A percentile compares a stretch with the other conserved stretches of the same genome.
Conservation (phyloP, 1,140 invertebrate species). For the Drosophila jambulina region DNA sequence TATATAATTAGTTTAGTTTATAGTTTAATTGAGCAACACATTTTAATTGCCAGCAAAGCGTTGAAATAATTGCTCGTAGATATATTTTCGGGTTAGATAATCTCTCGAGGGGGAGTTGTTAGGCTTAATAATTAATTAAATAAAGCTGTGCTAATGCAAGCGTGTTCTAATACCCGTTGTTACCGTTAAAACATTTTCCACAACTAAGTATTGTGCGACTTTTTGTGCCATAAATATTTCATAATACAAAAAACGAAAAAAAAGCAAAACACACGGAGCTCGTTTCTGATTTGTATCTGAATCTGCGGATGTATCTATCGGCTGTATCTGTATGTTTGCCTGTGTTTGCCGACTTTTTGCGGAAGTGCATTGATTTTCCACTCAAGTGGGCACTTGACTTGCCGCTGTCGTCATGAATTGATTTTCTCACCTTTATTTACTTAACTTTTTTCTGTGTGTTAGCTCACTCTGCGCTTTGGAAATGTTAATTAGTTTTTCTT, state of each 20-base stretch:
- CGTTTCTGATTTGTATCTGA: slow-evolving; percentile 42
- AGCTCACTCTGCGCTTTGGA: slow-evolving; percentile 49
- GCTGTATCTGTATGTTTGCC: slow-evolving; percentile 23
- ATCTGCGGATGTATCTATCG: slow-evolving; percentile 14
- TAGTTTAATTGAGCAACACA: slow-evolving; percentile 22
- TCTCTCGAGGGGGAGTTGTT: neutral
- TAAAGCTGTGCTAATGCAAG: slow-evolving; percentile 15
- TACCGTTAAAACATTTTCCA: slow-evolving; percentile 21
- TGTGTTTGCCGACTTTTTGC: slow-evolving; percentile 55
- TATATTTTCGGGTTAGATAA: slow-evolving; percentile 26
- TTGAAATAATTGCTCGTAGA: slow-evolving; percentile 19
- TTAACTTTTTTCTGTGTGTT: slow-evolving; percentile 27
- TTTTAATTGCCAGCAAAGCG: slow-evolving; percentile 32
- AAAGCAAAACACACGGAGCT: slow-evolving; percentile 4
- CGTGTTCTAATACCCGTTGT: slow-evolving; percentile 15
- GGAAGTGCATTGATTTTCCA: slow-evolving; percentile 82
- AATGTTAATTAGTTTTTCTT: slow-evolving; percentile 70
- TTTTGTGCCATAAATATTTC: slow-evolving; percentile 28
- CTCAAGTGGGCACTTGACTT: slow-evolving; percentile 75
- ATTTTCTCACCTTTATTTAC: slow-evolving; percentile 76
- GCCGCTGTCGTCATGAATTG: slow-evolving; percentile 57
- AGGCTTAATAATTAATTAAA: slow-evolving; percentile 21
- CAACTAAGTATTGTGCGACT: slow-evolving; percentile 29
- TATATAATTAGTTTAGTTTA: slow-evolving; percentile 29
- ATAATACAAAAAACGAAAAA: slow-evolving; percentile 22